These are phyloP conservation scores for Collichthys lucidus DNA, from an alignment of 2,113 vertebrate genomes.

Conservation along the genomic window DNA sequence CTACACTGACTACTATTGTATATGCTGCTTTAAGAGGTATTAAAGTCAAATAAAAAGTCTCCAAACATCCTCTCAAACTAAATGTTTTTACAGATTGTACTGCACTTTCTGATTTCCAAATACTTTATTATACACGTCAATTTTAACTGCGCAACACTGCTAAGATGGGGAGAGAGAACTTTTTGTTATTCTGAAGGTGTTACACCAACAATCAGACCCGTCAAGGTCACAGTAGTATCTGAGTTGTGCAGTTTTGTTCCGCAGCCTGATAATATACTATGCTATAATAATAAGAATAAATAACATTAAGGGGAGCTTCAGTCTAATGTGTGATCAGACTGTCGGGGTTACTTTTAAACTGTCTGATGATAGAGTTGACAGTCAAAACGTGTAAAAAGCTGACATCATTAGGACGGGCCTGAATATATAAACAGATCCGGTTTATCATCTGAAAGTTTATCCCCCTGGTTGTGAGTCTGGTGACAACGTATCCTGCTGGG, in stretches of 20 bases:
- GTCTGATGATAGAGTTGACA: neutral
- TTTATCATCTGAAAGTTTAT: slow-evolving; percentile 51
- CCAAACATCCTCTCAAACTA: neutral
- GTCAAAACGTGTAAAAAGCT: slow-evolving; percentile 7
- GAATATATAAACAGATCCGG: slow-evolving; percentile 43
- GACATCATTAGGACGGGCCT: slow-evolving; percentile 24
- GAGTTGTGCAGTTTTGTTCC: neutral
- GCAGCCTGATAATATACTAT: neutral
- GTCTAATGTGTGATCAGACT: neutral
- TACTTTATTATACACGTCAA: neutral
- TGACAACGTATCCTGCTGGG: slow-evolving; percentile 55
- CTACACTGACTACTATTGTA: neutral
- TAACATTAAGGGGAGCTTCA: neutral
- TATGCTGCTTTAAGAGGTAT: neutral
- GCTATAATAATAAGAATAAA: too few relatives aligned
- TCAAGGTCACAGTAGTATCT: neutral
- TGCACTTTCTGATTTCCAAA: neutral
- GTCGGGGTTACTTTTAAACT: neutral
- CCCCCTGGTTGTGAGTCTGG: slow-evolving; percentile 37
- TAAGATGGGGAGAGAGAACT: neutral
- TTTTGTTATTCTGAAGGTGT: neutral
- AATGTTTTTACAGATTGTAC: neutral
- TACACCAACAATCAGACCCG: neutral
- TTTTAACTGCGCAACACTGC: neutral
- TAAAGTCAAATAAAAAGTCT: neutral